These are phyloP conservation scores for Diplogasteroides magnus DNA, from an alignment of 1,140 invertebrate species.

Conservation along the genomic window DNA sequence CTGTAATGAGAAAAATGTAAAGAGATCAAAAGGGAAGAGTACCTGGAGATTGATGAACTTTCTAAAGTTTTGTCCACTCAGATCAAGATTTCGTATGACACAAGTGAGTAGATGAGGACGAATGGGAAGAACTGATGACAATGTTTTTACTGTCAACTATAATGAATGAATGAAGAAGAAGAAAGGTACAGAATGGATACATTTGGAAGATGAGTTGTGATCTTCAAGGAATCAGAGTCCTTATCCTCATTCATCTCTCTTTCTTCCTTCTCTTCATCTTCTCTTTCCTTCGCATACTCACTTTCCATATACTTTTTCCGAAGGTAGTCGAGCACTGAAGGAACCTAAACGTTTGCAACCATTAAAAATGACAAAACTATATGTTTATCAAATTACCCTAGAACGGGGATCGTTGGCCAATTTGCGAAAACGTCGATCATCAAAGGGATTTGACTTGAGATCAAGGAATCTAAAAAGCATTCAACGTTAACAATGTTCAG, in stretches of 20 bases:
- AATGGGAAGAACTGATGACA: slow-evolving; percentile 14
- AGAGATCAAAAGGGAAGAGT: slow-evolving; percentile 4
- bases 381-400: slow-evolving; percentile 11
- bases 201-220: neutral
- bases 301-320: slow-evolving; percentile 1
- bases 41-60: slow-evolving; percentile 32
- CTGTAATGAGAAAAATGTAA: slow-evolving; percentile 11
- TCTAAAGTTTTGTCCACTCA: slow-evolving; percentile 23
- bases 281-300: neutral
- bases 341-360: slow-evolving; percentile 5
- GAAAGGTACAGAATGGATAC: neutral
- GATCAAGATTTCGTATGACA: slow-evolving; percentile 23
- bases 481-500: neutral
- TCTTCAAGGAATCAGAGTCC: neutral
- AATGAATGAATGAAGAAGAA: neutral
- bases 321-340: slow-evolving; percentile 8
- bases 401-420: slow-evolving; percentile 28
- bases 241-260: neutral
- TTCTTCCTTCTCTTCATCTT: neutral
- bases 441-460: slow-evolving; percentile 20
- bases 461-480: slow-evolving; percentile 4
- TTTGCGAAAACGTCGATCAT: slow-evolving; percentile 27
- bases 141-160: slow-evolving; percentile 19
- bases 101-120: slow-evolving; percentile 32
- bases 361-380: slow-evolving; percentile 11